Evolutionary conservation across 2,888 invertebrate species (phyloP).

Genomic region (Calephelis perditalis): DNA sequence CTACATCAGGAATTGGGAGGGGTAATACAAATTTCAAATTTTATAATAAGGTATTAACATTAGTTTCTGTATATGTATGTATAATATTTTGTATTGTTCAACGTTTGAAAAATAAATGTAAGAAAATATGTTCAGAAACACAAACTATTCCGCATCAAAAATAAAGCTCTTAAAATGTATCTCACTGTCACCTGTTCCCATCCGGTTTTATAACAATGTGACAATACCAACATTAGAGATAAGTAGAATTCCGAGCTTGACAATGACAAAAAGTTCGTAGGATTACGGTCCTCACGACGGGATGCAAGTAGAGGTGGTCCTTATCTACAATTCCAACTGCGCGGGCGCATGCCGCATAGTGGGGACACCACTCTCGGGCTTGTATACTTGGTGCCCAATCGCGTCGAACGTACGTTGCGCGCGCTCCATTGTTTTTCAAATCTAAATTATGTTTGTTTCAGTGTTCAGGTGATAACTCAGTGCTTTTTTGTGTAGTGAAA

Average conservation of each 20-base stretch:
- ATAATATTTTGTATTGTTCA: too few species aligned
- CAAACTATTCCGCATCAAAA: too few species aligned
- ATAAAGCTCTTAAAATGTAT: too few species aligned
- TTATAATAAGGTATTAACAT: too few species aligned
- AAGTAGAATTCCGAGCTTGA: slow-evolving; percentile 28
- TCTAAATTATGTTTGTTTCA: slow-evolving; percentile 58
- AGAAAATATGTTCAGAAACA: too few species aligned
- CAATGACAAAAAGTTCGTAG: slow-evolving; percentile 48
- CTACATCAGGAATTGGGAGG: too few species aligned
- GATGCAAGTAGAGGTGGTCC: slow-evolving; percentile 57
- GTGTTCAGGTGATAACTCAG: slow-evolving; percentile 62
- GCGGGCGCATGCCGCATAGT: slow-evolving; percentile 38
- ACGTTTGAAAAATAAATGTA: too few species aligned
- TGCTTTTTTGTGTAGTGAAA: slow-evolving; percentile 33
- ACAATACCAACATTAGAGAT: slow-evolving; percentile 16
- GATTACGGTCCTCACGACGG: slow-evolving; percentile 60
- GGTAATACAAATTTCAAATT: too few species aligned
- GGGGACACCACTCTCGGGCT: slow-evolving; percentile 40
- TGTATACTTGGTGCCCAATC: slow-evolving; percentile 52
- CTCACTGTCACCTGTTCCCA: neutral
- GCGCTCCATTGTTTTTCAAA: slow-evolving; percentile 42
- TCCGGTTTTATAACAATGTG: neutral
- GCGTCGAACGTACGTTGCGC: slow-evolving; percentile 59
- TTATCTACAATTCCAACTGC: slow-evolving; percentile 61
- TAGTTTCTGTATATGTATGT: too few species aligned